Conservation (phyloP, 1,140 invertebrate genomes). For the Stegodyphus dumicola region DNA sequence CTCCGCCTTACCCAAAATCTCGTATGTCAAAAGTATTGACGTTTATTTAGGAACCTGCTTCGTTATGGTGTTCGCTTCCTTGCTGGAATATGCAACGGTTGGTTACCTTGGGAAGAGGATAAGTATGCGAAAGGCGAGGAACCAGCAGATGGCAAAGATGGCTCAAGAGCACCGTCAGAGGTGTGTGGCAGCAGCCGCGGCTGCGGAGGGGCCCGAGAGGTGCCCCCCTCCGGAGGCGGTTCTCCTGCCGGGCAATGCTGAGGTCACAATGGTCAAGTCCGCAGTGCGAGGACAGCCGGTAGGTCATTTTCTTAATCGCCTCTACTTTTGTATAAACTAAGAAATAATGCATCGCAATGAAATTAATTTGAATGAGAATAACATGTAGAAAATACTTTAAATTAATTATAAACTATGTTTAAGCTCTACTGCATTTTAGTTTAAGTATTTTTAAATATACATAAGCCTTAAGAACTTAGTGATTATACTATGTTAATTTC, state of each 20-base stretch:
- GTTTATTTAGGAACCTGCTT: conserved; percentile 98
- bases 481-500: too few species aligned
- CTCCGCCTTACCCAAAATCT: conserved; percentile 96
- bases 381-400: too few species aligned
- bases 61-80: conserved; percentile 97
- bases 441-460: too few species aligned
- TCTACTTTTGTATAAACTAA: background rate
- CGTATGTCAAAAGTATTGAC: conserved; percentile 98
- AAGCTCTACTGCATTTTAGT: too few species aligned
- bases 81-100: conserved; percentile 93
- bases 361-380: too few species aligned
- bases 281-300: conserved; percentile 58
- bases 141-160: conserved; percentile 87
- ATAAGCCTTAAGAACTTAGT: too few species aligned
- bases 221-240: conserved; percentile 60
- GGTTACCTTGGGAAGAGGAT: conserved; percentile 96
- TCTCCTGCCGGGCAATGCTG: conserved; percentile 58
- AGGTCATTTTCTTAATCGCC: background rate
- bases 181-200: conserved; percentile 57
- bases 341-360: too few species aligned
- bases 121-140: conserved; percentile 92
- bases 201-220: conserved; percentile 54
- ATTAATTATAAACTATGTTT: too few species aligned
- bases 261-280: conserved; percentile 58
- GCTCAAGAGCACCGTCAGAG: conserved; percentile 77